Evolutionary conservation across 1,140 invertebrate genomes (phyloP), one percentile per base, ranked within the genome.

Genomic region (Tetragonula clypearis): DNA sequence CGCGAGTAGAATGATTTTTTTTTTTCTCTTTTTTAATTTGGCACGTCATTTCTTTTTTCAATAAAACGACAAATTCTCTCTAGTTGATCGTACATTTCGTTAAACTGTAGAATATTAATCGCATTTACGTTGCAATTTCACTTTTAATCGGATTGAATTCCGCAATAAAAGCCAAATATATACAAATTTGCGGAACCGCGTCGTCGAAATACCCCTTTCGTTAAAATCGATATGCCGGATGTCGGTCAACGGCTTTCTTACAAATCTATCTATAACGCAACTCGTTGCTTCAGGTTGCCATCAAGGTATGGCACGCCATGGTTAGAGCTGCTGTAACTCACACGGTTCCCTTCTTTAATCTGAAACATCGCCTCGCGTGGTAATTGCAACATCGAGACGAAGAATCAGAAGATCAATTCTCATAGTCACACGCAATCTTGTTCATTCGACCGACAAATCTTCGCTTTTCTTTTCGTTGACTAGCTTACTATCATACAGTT

Each of bases 291-390:
- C 8, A 49, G 6, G 41, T 49, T 6, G 17, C 82, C 76, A 69
- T 79, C 82, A 72, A 79, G 58, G 30, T 30, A 30, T 35, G n/a
- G 72, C 82, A 79, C 76, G 66, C 26, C 35, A 55, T 56, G 35
- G 58, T 68, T n/a, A 30, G 23, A 49, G 56, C 49, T 35, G 26
- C 82, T 68, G 79, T 84, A 84, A 84, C 56, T 84, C 82, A 76
- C 81, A 65, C 76, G 66, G 41, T 72, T 66, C 68, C 56, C 49
- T 56, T 41, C 21, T 56, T 56, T 53, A 79, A 79, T 65, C 82
- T 84, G 82, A 79, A 35, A 72, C 79, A 79, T 72, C 23, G 58
- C 82, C 9, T 0, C 56, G 30, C 30, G 30, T 15, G 26, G 41
- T 21, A 60, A 56, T 30, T 35, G 35, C 12, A n/a, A 60, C 77